Evolutionary conservation across 2,888 invertebrate species (phyloP), one percentile per base, ranked within the genome.

Genomic region (Bibio marci): DNA sequence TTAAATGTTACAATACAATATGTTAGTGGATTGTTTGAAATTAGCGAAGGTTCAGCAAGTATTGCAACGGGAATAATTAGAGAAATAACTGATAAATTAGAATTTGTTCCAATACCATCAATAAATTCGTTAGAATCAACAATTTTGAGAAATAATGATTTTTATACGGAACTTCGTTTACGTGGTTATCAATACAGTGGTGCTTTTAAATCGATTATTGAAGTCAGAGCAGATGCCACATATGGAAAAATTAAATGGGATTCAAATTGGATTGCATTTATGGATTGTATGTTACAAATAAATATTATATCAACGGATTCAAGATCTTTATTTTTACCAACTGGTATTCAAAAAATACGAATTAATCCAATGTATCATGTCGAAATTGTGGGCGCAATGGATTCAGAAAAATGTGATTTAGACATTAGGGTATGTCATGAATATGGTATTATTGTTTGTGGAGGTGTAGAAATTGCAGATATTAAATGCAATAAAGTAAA

Each of bases 261-360:
- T 50, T 76, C 76, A 50, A 83, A 86, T 60, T 92, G 90, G 88
- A 76, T 83, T 7, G 71, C 82, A 3, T 87, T 87, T 58, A 71
- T 92, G 63, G 91, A 92, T 62, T 80, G 81, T 27, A 79, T 92
- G 76, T 65, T 92, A 12, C 91, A 92, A 59, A 73, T 83, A 49
- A 71, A 75, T 49, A 74, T 88, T 36, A 56, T 87, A 19, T 71
- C 74, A 22, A 66, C 74, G 40, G 74, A 77, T 45, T 71, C 75
- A 1, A 69, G 81, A 22, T 71, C 75, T 3, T 68, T 86, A 4
- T 69, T 76, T 50, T 69, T 86, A 0, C 87, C 88, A 0, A 83
- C 81, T 1, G 70, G 78, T n/a, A 41, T 41, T 15, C 71, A 76
- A 49, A 75, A 69, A 49, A 55, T 83, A 0, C 66, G 70, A 13